A percentile compares a stretch with the other conserved stretches of the same genome.
These are phyloP conservation scores for Agrotis clavis DNA, from an alignment of 2,888 invertebrate species.

Conservation along the genomic window DNA sequence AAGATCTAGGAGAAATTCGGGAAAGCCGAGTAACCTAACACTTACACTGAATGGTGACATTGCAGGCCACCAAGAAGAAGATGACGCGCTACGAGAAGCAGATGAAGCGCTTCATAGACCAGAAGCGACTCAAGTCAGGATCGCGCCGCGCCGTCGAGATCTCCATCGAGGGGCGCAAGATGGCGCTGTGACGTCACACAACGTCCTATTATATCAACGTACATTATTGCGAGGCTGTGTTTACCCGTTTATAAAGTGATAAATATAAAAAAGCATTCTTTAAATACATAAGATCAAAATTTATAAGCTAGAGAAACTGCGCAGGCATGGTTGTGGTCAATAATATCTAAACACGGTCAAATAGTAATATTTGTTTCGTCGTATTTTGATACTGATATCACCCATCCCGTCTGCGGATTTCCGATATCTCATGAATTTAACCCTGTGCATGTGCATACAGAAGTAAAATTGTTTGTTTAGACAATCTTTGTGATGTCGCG, in stretches of 20 bases:
- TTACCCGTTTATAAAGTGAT: not conserved
- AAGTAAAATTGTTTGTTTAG: not conserved
- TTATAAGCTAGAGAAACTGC: not conserved
- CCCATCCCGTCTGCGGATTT: not conserved
- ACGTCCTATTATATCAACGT: not conserved
- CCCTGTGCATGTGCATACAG: not conserved
- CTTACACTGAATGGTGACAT: not conserved
- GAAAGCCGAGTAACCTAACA: too few species aligned
- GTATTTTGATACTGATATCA: not conserved
- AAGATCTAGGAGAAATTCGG: too few species aligned
- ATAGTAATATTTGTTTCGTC: not conserved
- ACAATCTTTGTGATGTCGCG: not conserved
- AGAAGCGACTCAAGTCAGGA: slow-evolving; percentile 95
- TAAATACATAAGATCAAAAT: not conserved
- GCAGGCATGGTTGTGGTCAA: not conserved
- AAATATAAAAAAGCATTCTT: not conserved
- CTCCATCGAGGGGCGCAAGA: slow-evolving; percentile 98
- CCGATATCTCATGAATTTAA: not conserved
- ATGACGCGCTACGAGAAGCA: slow-evolving; percentile 98
- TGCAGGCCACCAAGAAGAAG: slow-evolving; percentile 94
- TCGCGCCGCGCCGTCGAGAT: slow-evolving; percentile 97
- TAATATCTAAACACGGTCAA: not conserved
- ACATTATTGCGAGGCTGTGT: not conserved
- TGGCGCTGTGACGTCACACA: slow-evolving; percentile 93
- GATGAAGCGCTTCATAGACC: slow-evolving; percentile 97